Base-by-base conservation (phyloP, 2,113 vertebrate species). In the Perca flavescens region DNA sequence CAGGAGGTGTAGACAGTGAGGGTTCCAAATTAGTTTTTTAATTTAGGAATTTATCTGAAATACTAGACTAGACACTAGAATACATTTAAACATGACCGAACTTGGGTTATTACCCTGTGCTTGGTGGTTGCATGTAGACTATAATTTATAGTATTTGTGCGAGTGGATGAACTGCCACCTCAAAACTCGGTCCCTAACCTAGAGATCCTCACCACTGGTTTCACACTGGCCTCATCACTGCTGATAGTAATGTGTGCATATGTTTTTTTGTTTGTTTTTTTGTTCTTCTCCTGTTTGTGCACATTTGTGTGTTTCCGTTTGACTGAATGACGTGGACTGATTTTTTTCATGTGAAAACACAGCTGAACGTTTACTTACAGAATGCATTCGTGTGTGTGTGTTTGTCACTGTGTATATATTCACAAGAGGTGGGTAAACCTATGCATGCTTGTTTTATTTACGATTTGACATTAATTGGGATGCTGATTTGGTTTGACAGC, bases 401-500 rank as follows among this genome's bases (percentile, higher is more conserved):
- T 79, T 31, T 84, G 67, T 63, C 19, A 25, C 34, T 14, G 34
- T 53, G 56, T 36, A 28, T 28, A 28, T 28, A 75, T 66, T 61
- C 72, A 68, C 53, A 28, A 68, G 72, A 81, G 67, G 64, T 54
- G 77, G 17, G 65, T 57, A 83, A 89, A 84, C 81, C 62, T 64
- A 62, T 16, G 34, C 21, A 72, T 4, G 61, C 60, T 83, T 70
- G n/a, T 82, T 89, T 87, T 84, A 78, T 88, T 92, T 73, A 69
- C 5, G 1, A 78, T 62, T 63, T 82, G 62, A 83, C 80, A 74
- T 71, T 85, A 91, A 91, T 93, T 83, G 82, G 91, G 89, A 92
- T 31, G 80, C 60, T 89, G 79, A 92, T 90, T 53, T 34, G 17
- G 43, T 54, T 17, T 87, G 90, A 76, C 91, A 80, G 58, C 9